Conservation (phyloP, 2,113 vertebrate genomes). For the Lophius piscatorius region DNA sequence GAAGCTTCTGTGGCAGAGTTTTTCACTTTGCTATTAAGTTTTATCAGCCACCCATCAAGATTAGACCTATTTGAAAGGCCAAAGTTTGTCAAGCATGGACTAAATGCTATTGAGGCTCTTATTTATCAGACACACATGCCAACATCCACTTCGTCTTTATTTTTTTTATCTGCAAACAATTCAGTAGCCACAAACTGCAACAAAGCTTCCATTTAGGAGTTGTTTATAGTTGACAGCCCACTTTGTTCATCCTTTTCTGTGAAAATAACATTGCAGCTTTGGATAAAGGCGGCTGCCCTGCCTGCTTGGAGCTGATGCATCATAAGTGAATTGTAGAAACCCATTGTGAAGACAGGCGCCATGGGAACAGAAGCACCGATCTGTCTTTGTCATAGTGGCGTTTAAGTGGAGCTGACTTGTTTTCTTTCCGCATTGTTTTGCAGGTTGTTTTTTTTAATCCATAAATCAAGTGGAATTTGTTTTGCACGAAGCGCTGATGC, state of each 20-base stretch:
- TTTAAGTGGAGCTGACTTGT: conserved; percentile 17
- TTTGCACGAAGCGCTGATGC: conserved; percentile 6
- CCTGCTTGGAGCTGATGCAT: conserved; percentile 12
- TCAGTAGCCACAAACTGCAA: neutral
- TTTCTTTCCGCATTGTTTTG: conserved; percentile 12
- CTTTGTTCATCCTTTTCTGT: neutral
- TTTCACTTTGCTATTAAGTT: too few species aligned
- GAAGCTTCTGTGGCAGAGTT: too few species aligned
- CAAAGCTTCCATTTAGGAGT: neutral
- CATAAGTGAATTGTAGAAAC: conserved; percentile 14
- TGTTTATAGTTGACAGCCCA: neutral
- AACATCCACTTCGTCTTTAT: neutral
- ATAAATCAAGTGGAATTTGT: conserved; percentile 3
- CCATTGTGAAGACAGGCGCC: conserved; percentile 8
- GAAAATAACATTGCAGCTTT: neutral
- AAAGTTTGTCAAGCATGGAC: too few species aligned
- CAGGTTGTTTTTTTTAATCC: neutral
- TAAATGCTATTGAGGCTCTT: too few species aligned
- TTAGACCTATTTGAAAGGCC: too few species aligned
- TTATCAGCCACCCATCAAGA: too few species aligned
- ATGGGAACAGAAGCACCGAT: conserved; percentile 17
- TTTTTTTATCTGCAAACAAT: neutral
- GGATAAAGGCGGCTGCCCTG: neutral
- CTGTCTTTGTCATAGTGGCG: conserved; percentile 32
- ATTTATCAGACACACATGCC: too few species aligned